Conservation (phyloP, 2,797 vertebrate genomes). For the Rhinella marina region DNA sequence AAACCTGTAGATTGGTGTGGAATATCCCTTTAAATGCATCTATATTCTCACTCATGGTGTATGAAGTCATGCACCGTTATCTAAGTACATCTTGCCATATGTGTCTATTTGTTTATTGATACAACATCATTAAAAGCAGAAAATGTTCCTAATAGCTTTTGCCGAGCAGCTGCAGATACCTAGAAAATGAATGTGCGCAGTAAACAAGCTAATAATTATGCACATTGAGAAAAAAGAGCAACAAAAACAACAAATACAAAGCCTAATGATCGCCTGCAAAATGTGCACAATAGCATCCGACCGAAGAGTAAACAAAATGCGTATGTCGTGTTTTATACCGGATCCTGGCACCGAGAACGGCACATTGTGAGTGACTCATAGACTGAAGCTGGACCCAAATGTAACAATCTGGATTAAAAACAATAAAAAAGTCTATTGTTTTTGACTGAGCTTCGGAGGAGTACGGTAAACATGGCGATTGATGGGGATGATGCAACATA, state of each 20-base stretch:
- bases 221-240: background rate
- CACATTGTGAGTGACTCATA: background rate
- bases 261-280: background rate
- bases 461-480: background rate
- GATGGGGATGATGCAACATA: background rate
- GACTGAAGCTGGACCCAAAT: background rate
- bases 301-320: slow-evolving; percentile 17
- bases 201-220: slow-evolving; percentile 30
- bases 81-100: background rate
- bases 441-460: background rate
- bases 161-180: slow-evolving; percentile 8
- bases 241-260: slow-evolving; percentile 14
- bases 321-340: background rate
- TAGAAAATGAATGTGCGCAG: background rate
- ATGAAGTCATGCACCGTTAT: background rate
- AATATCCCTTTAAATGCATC: background rate
- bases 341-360: background rate
- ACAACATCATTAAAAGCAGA: background rate
- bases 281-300: background rate
- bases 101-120: slow-evolving; percentile 15
- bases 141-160: background rate
- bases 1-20: background rate
- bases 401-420: background rate
- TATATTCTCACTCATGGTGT: background rate
- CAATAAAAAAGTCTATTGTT: background rate